Percentiles rank a stretch among this genome's conserved stretches.
Conservation (phyloP, 1,140 invertebrate genomes). For the Prorops nasuta region DNA sequence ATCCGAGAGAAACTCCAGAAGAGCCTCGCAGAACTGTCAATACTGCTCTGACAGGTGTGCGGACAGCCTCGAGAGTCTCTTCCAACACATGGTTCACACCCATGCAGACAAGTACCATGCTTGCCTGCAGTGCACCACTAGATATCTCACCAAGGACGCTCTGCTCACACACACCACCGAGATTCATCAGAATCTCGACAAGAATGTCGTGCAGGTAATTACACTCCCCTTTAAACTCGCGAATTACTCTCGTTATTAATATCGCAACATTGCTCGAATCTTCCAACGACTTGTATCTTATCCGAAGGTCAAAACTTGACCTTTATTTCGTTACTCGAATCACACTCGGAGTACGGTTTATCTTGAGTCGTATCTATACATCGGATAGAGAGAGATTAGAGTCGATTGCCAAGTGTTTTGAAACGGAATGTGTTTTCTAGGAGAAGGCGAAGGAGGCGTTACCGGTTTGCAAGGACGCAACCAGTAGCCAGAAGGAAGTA, state of each 20-base stretch:
- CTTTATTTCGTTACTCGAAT: too few species aligned
- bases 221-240: too few species aligned
- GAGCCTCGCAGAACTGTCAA: slow-evolving; percentile 44
- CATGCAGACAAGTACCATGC: slow-evolving; percentile 51
- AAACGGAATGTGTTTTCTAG: slow-evolving; percentile 5
- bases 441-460: slow-evolving; percentile 26
- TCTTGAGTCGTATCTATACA: too few species aligned
- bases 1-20: slow-evolving; percentile 42
- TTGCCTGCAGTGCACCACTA: slow-evolving; percentile 44
- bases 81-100: slow-evolving; percentile 46
- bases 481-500: slow-evolving; percentile 7
- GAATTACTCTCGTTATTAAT: too few species aligned
- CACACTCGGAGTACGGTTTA: too few species aligned
- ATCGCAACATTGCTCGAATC: too few species aligned
- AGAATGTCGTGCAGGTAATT: too few species aligned
- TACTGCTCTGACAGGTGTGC: slow-evolving; percentile 46
- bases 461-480: slow-evolving; percentile 16
- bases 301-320: too few species aligned
- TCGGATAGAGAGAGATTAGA: too few species aligned
- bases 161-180: slow-evolving; percentile 39
- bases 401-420: too few species aligned
- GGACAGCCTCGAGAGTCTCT: slow-evolving; percentile 43
- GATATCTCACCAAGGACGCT: slow-evolving; percentile 44
- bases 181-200: too few species aligned
- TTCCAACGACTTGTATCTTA: too few species aligned